These are phyloP conservation scores for Atherinosoma microstoma DNA, from an alignment of 2,797 vertebrate genomes.

Conservation along the genomic window DNA sequence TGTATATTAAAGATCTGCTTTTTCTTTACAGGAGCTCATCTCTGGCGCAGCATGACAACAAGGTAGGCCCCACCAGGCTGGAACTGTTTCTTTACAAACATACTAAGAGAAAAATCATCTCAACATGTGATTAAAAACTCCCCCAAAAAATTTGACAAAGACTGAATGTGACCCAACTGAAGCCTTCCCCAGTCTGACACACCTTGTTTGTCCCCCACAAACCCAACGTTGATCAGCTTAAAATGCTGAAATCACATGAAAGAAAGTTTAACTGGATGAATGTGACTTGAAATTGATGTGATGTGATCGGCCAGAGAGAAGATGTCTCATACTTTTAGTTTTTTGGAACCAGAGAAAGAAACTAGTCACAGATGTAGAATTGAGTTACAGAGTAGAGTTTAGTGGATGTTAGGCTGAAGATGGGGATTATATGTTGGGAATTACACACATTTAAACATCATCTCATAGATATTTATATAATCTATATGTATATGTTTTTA, in stretches of 20 bases:
- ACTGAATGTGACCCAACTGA: neutral
- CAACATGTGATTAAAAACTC: neutral
- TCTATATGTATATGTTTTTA: too few relatives aligned
- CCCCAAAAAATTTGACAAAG: accelerated
- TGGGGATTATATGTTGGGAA: too few relatives aligned
- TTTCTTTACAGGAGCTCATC: constrained; percentile 81
- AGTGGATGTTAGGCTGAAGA: too few relatives aligned
- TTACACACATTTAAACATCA: too few relatives aligned
- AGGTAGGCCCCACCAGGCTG: constrained; percentile 83
- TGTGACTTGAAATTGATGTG: constrained; percentile 20
- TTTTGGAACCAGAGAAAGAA: neutral
- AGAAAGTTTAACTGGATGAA: constrained; percentile 20
- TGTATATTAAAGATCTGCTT: constrained; percentile 10
- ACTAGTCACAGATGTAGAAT: accelerated
- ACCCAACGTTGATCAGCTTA: neutral
- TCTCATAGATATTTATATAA: too few relatives aligned
- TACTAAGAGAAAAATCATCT: neutral
- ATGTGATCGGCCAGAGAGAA: neutral
- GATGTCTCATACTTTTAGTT: neutral
- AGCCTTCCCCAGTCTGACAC: neutral
- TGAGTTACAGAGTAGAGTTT: neutral
- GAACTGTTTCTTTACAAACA: neutral
- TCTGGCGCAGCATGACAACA: constrained; percentile 88
- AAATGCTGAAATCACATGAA: constrained; percentile 1
- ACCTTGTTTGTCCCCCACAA: neutral